Percentiles rank a stretch among this genome's conserved stretches.
Conservation (phyloP, 1,140 invertebrate species). For the Rhyacophila brunnea region DNA sequence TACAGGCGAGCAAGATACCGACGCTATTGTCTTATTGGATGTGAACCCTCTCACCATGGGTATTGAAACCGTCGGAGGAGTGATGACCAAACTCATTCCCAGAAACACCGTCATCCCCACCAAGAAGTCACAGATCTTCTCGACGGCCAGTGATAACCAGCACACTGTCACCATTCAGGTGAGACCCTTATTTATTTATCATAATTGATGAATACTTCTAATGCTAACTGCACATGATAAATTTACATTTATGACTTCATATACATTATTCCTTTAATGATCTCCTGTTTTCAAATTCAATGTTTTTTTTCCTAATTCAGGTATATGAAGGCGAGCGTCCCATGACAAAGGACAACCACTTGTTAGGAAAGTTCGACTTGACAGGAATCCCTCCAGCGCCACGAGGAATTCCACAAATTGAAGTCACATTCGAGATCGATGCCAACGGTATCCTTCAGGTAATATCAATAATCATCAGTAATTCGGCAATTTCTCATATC, state of each 20-base stretch:
- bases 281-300: no score
- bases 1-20: constrained; percentile 84
- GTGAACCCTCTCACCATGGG: constrained; percentile 98
- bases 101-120: constrained; percentile 99
- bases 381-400: constrained; percentile 98
- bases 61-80: constrained; percentile 99
- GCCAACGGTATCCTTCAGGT: constrained; percentile 94
- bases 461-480: no score
- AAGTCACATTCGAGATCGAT: constrained; percentile 99
- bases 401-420: constrained; percentile 97
- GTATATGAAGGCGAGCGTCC: constrained; percentile 97
- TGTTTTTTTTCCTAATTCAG: constrained; percentile 17
- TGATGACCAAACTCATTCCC: constrained; percentile 99
- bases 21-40: constrained; percentile 94
- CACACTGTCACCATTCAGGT: constrained; percentile 97
- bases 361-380: constrained; percentile 96
- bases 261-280: no score
- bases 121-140: constrained; percentile 99
- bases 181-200: constrained; percentile 18
- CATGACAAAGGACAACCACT: constrained; percentile 99
- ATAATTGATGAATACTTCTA: no score
- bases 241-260: no score
- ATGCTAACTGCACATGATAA: no score
- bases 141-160: constrained; percentile 98
- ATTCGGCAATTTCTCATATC: no score